phyloP scores from a whole-genome alignment of 1,140 invertebrate genomes.

The Cydia splendana region DNA sequence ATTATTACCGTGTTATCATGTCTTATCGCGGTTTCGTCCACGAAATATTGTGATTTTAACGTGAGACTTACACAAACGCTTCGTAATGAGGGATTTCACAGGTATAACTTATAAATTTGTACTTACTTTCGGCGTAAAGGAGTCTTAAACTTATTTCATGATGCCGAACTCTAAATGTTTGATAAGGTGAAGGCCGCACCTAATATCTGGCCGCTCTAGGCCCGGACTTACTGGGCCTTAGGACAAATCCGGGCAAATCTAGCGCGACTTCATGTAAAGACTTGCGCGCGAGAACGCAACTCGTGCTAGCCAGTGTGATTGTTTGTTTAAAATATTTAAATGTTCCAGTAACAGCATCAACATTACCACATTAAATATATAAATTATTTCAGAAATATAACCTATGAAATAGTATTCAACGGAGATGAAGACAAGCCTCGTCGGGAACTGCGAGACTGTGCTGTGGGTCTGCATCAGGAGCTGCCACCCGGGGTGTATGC shows the following conservation, averaged over 20 bases:
- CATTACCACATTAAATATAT: no score
- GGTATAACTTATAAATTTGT: constrained; percentile 45
- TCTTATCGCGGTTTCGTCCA: constrained; percentile 31
- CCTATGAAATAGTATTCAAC: constrained; percentile 53
- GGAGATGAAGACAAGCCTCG: constrained; percentile 41
- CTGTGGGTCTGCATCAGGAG: constrained; percentile 50
- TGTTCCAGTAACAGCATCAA: no score
- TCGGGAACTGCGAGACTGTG: constrained; percentile 54
- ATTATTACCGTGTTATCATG: constrained; percentile 32
- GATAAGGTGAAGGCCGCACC: neutral
- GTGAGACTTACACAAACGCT: constrained; percentile 56
- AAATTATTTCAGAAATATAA: constrained; percentile 58
- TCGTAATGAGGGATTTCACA: constrained; percentile 63
- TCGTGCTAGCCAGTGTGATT: no score
- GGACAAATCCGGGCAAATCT: no score
- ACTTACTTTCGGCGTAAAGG: neutral
- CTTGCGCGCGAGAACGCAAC: no score
- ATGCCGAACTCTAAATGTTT: neutral
- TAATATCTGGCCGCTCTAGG: no score
- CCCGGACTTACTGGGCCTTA: no score
- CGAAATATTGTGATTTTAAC: constrained; percentile 55
- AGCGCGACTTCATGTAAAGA: no score
- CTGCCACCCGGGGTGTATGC: constrained; percentile 58
- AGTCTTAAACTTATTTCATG: neutral
- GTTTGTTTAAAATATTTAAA: no score